These are phyloP conservation scores for Pao palembangensis DNA, from an alignment of 2,113 vertebrate genomes.

Conservation along the genomic window DNA sequence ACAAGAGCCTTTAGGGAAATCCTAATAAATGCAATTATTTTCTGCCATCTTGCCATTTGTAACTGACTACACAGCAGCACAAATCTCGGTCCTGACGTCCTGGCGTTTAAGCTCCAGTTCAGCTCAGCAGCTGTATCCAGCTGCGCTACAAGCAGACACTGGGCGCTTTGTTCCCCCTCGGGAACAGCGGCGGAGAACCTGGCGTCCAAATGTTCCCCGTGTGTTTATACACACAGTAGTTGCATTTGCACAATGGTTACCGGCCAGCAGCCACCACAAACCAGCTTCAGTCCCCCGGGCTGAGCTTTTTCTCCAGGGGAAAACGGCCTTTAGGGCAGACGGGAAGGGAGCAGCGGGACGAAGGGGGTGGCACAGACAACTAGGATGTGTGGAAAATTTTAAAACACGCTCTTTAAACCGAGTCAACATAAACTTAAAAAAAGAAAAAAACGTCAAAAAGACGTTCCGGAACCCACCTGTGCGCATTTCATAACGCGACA, in stretches of 20 bases:
- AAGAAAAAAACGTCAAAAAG: neutral
- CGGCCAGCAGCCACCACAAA: slow-evolving; percentile 22
- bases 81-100: slow-evolving; percentile 6
- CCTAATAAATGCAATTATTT: too few relatives aligned
- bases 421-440: slow-evolving; percentile 2
- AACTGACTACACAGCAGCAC: neutral
- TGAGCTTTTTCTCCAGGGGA: neutral
- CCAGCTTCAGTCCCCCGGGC: slow-evolving; percentile 11
- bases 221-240: slow-evolving; percentile 12
- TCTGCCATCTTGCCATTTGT: too few relatives aligned
- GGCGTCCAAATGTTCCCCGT: slow-evolving; percentile 11
- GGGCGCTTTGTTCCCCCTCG: slow-evolving; percentile 64
- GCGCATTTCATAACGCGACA: neutral
- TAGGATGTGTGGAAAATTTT: slow-evolving; percentile 60
- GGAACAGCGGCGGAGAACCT: slow-evolving; percentile 13
- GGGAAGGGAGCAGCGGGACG: slow-evolving; percentile 31
- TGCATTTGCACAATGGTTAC: slow-evolving; percentile 48
- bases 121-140: slow-evolving; percentile 68
- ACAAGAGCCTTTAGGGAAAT: too few relatives aligned
- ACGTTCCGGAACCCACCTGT: neutral
- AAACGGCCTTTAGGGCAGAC: slow-evolving; percentile 22
- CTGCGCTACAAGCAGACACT: slow-evolving; percentile 57
- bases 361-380: slow-evolving; percentile 33
- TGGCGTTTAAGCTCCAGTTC: slow-evolving; percentile 15
- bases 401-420: slow-evolving; percentile 18